Conservation (phyloP, 2,113 vertebrate genomes). For the Anarhynchus alexandrinus region DNA sequence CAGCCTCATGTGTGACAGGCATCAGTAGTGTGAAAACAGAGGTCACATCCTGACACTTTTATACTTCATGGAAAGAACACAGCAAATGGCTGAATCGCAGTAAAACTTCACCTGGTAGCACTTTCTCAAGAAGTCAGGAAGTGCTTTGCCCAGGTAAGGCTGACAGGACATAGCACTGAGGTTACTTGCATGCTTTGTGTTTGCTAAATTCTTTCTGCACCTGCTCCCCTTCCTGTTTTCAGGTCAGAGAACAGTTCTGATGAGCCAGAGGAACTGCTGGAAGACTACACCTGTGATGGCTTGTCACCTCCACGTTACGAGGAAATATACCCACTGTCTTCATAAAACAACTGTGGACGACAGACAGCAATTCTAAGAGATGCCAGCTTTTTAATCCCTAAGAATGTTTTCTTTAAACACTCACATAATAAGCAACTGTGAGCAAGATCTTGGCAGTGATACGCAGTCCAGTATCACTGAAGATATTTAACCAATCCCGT, state of each 20-base stretch:
- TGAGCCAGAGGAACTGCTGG: constrained; percentile 5
- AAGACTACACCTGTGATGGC: background rate
- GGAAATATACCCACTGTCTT: constrained; percentile 63
- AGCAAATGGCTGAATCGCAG: background rate
- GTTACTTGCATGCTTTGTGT: background rate
- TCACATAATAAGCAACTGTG: background rate
- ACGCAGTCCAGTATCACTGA: background rate
- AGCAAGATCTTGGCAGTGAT: background rate
- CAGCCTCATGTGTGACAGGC: background rate
- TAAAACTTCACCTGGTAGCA: background rate
- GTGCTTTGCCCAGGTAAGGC: background rate
- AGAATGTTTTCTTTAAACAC: background rate
- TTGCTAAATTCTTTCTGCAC: background rate
- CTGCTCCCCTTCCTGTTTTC: constrained; percentile 18
- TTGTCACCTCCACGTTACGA: constrained; percentile 72
- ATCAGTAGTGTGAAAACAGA: background rate
- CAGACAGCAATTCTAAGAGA: background rate
- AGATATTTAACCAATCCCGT: background rate
- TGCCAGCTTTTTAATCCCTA: background rate
- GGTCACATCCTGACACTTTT: background rate
- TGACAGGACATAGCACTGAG: background rate
- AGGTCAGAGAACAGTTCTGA: constrained; percentile 42
- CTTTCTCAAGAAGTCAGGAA: background rate
- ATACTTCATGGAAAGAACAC: background rate
- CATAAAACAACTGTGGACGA: background rate